A percentile compares a stretch with the other conserved stretches of the same genome.
Evolutionary conservation across 2,888 invertebrate genomes (phyloP).

Genomic region (Junonia oenone): DNA sequence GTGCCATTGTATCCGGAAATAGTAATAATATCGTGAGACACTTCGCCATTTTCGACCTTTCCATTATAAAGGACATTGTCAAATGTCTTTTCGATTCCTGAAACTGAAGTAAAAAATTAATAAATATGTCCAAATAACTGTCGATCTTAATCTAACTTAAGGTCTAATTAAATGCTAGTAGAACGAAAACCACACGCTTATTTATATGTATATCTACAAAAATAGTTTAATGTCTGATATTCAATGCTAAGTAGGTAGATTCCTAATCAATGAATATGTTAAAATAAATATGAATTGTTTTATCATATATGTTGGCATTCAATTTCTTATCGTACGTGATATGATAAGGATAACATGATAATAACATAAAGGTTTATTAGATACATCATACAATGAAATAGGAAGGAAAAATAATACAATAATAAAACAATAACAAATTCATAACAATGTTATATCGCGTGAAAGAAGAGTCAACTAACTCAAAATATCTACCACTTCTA

Average conservation of each 20-base stretch:
- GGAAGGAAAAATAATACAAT: too few relatives aligned
- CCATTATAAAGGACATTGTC: constrained; percentile 53
- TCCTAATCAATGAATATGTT: background rate
- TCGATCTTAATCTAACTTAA: background rate
- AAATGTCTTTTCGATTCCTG: constrained; percentile 35
- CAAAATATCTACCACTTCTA: too few relatives aligned
- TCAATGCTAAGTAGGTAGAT: background rate
- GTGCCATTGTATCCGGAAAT: constrained; percentile 43
- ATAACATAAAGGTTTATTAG: background rate
- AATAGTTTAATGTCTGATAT: background rate
- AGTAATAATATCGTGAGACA: constrained; percentile 51
- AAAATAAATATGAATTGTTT: background rate
- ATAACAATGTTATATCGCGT: too few relatives aligned
- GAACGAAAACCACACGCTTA: constrained; percentile 5
- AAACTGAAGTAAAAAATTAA: too few relatives aligned
- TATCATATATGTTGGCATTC: background rate
- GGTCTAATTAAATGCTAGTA: background rate
- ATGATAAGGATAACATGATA: background rate
- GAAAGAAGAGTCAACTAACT: too few relatives aligned
- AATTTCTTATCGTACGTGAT: background rate
- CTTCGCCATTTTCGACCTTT: constrained; percentile 34
- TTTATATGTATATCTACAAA: background rate
- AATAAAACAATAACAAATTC: background rate
- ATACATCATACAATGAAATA: too few relatives aligned
- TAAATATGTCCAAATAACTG: too few relatives aligned